A percentile compares a stretch with the other conserved stretches of the same genome.
phyloP scores from a whole-genome alignment of 1,140 invertebrate species.

The Drosophila ironensis region DNA sequence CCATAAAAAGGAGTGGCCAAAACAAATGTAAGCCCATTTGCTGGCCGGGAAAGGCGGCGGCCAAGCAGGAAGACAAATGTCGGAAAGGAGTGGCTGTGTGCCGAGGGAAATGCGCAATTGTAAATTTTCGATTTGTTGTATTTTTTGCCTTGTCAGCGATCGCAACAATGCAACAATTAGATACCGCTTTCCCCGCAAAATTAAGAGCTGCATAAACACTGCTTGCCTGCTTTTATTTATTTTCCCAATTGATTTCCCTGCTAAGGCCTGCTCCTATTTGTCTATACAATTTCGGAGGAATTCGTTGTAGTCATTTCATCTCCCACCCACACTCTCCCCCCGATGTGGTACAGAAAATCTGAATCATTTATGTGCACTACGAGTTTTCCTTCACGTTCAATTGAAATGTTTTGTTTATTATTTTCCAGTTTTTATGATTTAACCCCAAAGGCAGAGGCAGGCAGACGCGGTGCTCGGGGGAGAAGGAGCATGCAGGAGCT shows the following conservation, averaged over 20 bases:
- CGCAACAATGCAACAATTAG: no score
- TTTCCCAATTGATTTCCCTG: slow-evolving; percentile 19
- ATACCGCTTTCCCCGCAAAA: no score
- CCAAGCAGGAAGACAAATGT: slow-evolving; percentile 21
- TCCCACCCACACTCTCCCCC: background rate
- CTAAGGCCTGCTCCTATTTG: slow-evolving; percentile 43
- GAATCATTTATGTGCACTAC: slow-evolving; percentile 68
- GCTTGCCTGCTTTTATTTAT: slow-evolving; percentile 48
- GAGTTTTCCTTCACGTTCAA: slow-evolving; percentile 79
- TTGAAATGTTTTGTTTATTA: slow-evolving; percentile 78
- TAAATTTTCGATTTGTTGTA: slow-evolving; percentile 37
- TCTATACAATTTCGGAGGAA: slow-evolving; percentile 59
- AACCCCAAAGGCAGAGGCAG: slow-evolving; percentile 51
- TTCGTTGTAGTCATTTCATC: slow-evolving; percentile 32
- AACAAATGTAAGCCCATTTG: slow-evolving; percentile 17
- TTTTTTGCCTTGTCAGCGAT: slow-evolving; percentile 16
- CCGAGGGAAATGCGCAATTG: slow-evolving; percentile 36
- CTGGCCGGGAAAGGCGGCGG: slow-evolving; percentile 12
- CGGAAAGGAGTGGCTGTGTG: background rate
- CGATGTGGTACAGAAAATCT: slow-evolving; percentile 26
- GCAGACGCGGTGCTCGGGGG: no score
- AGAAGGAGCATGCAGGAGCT: no score
- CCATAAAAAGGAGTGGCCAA: slow-evolving; percentile 17
- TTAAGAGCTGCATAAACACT: background rate
- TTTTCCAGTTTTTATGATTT: slow-evolving; percentile 78